Conservation (phyloP, 1,140 invertebrate species). For the Sarcophaga peregrina region DNA sequence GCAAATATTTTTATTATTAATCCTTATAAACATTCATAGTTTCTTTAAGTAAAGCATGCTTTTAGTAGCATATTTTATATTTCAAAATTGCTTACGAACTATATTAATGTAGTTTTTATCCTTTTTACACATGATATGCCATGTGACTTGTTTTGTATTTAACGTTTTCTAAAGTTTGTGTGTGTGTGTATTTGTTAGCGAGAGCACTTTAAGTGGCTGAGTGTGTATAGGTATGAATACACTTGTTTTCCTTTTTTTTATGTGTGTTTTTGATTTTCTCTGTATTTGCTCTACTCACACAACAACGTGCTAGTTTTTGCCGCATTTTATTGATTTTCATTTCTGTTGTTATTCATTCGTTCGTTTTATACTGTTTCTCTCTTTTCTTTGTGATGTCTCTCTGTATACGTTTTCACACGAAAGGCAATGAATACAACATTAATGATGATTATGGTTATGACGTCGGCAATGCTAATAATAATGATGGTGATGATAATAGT, state of each 20-base stretch:
- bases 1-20: background rate
- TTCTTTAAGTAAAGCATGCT: background rate
- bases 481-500: slow-evolving; percentile 3
- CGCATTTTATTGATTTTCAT: slow-evolving; percentile 41
- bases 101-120: background rate
- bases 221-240: too few species aligned
- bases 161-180: background rate
- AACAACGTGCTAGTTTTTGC: slow-evolving; percentile 36
- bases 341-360: background rate
- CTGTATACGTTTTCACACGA: background rate
- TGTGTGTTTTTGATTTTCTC: background rate
- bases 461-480: background rate
- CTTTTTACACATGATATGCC: slow-evolving; percentile 16
- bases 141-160: background rate
- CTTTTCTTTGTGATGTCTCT: background rate
- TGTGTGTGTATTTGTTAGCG: background rate
- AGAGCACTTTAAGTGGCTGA: too few species aligned
- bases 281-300: background rate
- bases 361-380: too few species aligned
- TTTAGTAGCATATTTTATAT: background rate
- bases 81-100: slow-evolving; percentile 17
- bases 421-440: background rate
- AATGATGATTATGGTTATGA: background rate
- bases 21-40: background rate
- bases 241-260: background rate